Evolutionary conservation across 2,113 vertebrate genomes (phyloP).

Genomic region (Rhea pennata): DNA sequence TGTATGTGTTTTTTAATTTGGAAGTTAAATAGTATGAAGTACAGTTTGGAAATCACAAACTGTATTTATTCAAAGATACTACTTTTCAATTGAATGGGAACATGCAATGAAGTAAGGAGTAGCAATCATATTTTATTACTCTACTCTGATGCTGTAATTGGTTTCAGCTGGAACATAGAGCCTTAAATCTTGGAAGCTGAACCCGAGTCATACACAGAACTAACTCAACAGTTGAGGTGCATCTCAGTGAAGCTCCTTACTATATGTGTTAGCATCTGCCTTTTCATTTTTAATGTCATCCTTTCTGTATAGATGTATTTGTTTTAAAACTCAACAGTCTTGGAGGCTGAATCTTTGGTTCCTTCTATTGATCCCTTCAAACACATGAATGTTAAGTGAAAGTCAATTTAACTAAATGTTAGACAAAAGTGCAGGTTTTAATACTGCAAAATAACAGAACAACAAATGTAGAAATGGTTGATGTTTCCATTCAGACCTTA

Average conservation of each 20-base stretch:
- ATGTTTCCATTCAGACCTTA: neutral
- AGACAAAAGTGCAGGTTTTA: neutral
- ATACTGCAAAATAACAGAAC: neutral
- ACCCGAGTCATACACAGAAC: neutral
- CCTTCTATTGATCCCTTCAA: neutral
- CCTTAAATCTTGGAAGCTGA: neutral
- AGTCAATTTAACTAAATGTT: neutral
- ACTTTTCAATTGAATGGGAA: neutral
- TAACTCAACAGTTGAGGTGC: neutral
- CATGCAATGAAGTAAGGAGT: neutral
- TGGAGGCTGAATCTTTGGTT: neutral
- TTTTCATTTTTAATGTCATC: neutral
- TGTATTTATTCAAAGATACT: neutral
- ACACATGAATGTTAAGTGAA: neutral
- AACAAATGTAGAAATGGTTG: neutral
- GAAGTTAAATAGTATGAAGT: neutral
- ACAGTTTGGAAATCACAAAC: neutral
- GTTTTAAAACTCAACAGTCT: neutral
- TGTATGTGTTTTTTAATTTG: neutral
- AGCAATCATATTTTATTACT: rapidly evolving
- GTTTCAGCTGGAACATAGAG: neutral
- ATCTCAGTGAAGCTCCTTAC: neutral
- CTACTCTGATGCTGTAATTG: rapidly evolving
- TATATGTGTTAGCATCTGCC: neutral
- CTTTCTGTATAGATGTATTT: neutral